Percentiles rank a stretch among this genome's conserved stretches.
Evolutionary conservation across 2,888 invertebrate genomes (phyloP).

Genomic region (Lepas anatifera): DNA sequence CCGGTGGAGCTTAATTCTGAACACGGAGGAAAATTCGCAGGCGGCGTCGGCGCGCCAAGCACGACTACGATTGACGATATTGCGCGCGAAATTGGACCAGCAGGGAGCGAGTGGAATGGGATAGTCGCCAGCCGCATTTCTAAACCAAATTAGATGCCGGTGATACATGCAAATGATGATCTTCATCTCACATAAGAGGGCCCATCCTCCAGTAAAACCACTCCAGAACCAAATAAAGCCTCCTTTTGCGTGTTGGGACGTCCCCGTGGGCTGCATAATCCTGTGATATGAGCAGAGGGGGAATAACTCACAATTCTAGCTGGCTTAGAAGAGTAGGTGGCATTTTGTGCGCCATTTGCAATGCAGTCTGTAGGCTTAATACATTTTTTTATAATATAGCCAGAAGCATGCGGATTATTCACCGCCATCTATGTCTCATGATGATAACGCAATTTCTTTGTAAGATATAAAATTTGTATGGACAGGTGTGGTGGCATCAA

Average conservation of each 20-base stretch:
- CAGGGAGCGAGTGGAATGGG: background rate
- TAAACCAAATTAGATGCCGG: constrained; percentile 5
- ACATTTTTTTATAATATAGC: too few relatives aligned
- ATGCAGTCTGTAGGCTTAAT: too few relatives aligned
- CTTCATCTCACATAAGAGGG: background rate
- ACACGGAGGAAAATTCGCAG: background rate
- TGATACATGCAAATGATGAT: constrained; percentile 11
- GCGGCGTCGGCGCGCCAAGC: background rate
- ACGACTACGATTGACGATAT: background rate
- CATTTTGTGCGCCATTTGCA: too few relatives aligned
- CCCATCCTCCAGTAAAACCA: background rate
- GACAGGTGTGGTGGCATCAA: too few relatives aligned
- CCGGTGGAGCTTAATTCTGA: background rate
- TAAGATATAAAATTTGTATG: too few relatives aligned
- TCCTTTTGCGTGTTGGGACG: background rate
- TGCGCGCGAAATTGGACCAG: background rate
- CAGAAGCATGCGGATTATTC: too few relatives aligned
- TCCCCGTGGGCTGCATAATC: too few relatives aligned
- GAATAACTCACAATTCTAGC: too few relatives aligned
- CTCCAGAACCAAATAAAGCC: background rate
- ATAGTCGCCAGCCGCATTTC: background rate
- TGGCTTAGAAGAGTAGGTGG: too few relatives aligned
- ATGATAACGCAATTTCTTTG: too few relatives aligned
- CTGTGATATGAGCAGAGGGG: too few relatives aligned
- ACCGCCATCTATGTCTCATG: too few relatives aligned